phyloP scores from a whole-genome alignment of 64 coral and sea anemone species.

The Montipora cactus region DNA sequence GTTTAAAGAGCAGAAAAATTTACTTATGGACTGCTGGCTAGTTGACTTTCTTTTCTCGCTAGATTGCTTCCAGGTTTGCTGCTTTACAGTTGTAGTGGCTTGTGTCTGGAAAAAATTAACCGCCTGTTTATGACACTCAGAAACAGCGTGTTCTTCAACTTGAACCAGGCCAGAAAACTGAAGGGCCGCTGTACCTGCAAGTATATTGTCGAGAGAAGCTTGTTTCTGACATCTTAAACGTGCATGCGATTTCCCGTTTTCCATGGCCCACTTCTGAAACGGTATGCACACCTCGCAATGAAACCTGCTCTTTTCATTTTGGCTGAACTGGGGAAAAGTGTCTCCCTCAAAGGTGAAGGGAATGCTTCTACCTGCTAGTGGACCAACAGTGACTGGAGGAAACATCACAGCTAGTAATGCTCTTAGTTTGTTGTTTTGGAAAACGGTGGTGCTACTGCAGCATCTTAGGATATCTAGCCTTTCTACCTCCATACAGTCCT shows the following conservation, averaged over 20 bases:
- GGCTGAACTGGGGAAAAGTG: slow-evolving; percentile 40
- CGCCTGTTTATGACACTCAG: slow-evolving; percentile 46
- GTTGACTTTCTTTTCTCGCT: too few relatives aligned
- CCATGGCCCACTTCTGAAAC: slow-evolving; percentile 18
- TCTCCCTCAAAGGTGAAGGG: background rate
- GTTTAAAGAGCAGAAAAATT: too few relatives aligned
- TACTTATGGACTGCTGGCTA: too few relatives aligned
- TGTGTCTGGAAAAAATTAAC: slow-evolving; percentile 21
- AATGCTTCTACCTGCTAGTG: background rate
- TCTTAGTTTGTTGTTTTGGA: too few relatives aligned
- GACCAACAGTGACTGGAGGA: background rate
- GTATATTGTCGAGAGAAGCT: background rate
- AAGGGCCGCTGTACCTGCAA: slow-evolving; percentile 43
- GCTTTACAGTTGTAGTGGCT: background rate
- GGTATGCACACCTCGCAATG: slow-evolving; percentile 41
- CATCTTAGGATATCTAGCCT: too few relatives aligned
- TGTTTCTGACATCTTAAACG: background rate
- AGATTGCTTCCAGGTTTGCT: background rate
- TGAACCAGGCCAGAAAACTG: slow-evolving; percentile 40
- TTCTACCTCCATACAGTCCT: too few relatives aligned
- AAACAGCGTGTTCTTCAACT: slow-evolving; percentile 29
- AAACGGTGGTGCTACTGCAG: too few relatives aligned
- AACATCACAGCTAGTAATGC: background rate
- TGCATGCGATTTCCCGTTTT: slow-evolving; percentile 1
- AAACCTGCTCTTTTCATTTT: slow-evolving; percentile 20